phyloP scores from a whole-genome alignment of 2,113 vertebrate species.

The Corydoras sp. region DNA sequence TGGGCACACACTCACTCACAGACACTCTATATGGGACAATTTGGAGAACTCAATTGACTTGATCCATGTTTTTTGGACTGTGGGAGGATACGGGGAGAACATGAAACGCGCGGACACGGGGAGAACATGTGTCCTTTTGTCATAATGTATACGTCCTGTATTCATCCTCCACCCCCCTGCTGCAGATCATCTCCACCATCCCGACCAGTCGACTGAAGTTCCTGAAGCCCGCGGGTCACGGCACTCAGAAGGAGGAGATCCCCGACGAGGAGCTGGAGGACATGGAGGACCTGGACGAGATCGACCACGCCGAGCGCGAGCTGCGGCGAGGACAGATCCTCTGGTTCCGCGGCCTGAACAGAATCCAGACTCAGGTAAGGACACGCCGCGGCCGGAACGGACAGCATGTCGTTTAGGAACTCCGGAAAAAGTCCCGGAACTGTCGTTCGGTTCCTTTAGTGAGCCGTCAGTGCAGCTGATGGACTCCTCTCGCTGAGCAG shows the following conservation, averaged over 20 bases:
- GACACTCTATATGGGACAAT: too few species aligned
- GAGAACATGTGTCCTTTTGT: too few species aligned
- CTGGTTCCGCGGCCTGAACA: slow-evolving; percentile 98
- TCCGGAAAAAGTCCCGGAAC: too few species aligned
- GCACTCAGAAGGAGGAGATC: slow-evolving; percentile 96
- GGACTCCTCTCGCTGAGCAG: too few species aligned
- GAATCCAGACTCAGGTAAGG: slow-evolving; percentile 98
- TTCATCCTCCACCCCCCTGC: background rate
- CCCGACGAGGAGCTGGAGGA: slow-evolving; percentile 88
- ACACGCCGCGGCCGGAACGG: background rate
- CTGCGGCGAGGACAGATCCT: slow-evolving; percentile 95
- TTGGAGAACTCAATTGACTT: too few species aligned
- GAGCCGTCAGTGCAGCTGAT: too few species aligned
- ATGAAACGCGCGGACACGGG: too few species aligned
- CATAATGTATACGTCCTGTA: background rate
- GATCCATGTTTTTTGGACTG: too few species aligned
- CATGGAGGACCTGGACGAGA: slow-evolving; percentile 92
- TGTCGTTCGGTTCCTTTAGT: too few species aligned
- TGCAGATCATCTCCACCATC: slow-evolving; percentile 89
- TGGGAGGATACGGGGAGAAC: too few species aligned
- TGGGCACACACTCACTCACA: too few species aligned
- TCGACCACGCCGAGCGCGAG: slow-evolving; percentile 95
- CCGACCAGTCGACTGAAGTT: slow-evolving; percentile 96
- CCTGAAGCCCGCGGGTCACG: slow-evolving; percentile 93
- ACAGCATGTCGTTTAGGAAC: too few species aligned